Conservation (phyloP, 2,888 invertebrate genomes). For the Agrotis puta region DNA sequence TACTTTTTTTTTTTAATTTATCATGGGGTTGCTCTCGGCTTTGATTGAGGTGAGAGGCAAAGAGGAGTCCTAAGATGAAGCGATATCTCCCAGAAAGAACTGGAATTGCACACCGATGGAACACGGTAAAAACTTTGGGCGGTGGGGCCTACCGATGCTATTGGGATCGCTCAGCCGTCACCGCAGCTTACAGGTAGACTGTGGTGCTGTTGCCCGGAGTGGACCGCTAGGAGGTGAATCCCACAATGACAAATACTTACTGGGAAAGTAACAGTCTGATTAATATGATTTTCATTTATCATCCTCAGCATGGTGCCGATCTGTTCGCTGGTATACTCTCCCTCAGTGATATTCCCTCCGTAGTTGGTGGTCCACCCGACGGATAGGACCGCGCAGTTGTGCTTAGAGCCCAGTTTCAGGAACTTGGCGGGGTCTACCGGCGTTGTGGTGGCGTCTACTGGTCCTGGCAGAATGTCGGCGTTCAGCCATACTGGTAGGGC, state of each 20-base stretch:
- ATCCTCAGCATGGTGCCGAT: constrained; percentile 93
- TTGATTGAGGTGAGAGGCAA: too few species aligned
- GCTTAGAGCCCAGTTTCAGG: constrained; percentile 90
- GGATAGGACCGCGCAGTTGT: constrained; percentile 93
- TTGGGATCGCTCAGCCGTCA: too few species aligned
- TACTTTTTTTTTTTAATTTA: too few species aligned
- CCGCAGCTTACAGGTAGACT: too few species aligned
- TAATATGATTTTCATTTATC: constrained; percentile 89
- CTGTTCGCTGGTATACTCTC: constrained; percentile 92
- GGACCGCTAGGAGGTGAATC: neutral
- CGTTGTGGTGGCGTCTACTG: constrained; percentile 90
- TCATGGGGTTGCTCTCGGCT: too few species aligned
- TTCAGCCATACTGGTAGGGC: constrained; percentile 96
- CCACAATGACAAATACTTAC: constrained; percentile 74
- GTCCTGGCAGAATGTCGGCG: constrained; percentile 96
- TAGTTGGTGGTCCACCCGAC: constrained; percentile 96
- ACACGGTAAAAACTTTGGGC: too few species aligned
- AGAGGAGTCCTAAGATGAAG: too few species aligned
- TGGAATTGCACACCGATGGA: too few species aligned
- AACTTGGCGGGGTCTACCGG: constrained; percentile 93
- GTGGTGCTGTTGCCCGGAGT: too few species aligned
- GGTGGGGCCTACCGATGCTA: too few species aligned
- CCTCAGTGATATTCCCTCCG: constrained; percentile 88
- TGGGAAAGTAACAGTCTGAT: constrained; percentile 95
- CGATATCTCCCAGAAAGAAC: too few species aligned